These are phyloP conservation scores for Promerops cafer DNA, from an alignment of 2,113 vertebrate species.

Conservation along the genomic window DNA sequence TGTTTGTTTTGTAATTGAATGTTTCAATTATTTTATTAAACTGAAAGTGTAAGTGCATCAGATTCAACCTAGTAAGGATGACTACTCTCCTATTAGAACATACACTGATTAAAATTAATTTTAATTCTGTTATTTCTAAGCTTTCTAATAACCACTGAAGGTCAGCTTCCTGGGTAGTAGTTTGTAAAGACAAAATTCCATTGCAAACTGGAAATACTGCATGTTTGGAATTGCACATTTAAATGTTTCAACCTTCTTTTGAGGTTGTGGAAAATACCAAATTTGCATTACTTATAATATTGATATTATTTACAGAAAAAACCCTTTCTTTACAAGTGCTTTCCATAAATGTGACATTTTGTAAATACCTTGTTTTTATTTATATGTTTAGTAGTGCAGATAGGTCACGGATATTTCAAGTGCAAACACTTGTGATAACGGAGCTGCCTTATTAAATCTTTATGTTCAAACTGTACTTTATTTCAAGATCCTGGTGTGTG, in stretches of 20 bases:
- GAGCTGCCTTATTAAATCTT: neutral
- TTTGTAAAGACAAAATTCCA: neutral
- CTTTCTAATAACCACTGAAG: neutral
- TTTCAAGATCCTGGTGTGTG: neutral
- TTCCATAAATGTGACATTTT: neutral
- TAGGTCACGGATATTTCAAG: neutral
- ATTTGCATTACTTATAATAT: slow-evolving; percentile 10
- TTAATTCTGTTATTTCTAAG: neutral
- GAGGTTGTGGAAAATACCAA: neutral
- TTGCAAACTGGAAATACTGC: neutral
- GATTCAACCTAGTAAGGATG: neutral
- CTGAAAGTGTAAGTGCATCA: slow-evolving; percentile 9
- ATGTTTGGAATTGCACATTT: neutral
- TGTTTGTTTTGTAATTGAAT: neutral
- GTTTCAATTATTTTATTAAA: slow-evolving; percentile 1
- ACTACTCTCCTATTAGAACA: neutral
- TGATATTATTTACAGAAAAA: neutral
- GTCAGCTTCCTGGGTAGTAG: slow-evolving; percentile 10
- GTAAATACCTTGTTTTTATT: neutral
- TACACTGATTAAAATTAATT: neutral
- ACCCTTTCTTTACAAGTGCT: neutral
- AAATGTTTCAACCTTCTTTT: neutral
- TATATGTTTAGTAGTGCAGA: neutral
- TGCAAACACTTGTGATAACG: neutral
- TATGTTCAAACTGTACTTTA: neutral